These are phyloP conservation scores for Corythaixoides concolor DNA, from an alignment of 2,113 vertebrate genomes.

Conservation along the genomic window DNA sequence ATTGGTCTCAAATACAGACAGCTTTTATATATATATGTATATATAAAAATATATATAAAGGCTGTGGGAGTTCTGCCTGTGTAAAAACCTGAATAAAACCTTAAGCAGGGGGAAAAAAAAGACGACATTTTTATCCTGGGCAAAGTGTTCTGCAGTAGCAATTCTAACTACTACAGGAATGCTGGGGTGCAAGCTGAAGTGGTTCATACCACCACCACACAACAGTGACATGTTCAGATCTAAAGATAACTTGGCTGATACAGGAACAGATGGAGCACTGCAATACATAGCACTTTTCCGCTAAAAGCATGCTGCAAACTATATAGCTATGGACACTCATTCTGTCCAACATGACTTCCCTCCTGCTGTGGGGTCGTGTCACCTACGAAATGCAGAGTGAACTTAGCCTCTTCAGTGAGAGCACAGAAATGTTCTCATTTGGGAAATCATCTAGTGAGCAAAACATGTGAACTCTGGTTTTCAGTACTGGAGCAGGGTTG, in stretches of 20 bases:
- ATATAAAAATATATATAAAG: neutral
- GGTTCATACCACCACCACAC: conserved; percentile 22
- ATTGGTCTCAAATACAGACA: neutral
- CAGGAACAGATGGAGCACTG: conserved; percentile 51
- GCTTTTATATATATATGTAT: neutral
- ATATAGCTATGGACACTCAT: neutral
- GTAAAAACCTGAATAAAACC: conserved; percentile 35
- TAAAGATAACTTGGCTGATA: conserved; percentile 56
- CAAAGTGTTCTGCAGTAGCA: conserved; percentile 1
- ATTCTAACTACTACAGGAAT: conserved; percentile 36
- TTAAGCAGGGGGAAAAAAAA: neutral
- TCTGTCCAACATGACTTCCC: neutral
- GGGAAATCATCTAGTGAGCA: neutral
- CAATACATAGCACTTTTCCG: conserved; percentile 17
- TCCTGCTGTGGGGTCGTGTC: neutral
- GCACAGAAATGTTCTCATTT: neutral
- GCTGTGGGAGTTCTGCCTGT: conserved; percentile 22
- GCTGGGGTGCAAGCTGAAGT: neutral
- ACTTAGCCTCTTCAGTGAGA: neutral
- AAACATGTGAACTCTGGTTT: neutral
- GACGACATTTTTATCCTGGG: neutral
- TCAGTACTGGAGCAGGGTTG: neutral
- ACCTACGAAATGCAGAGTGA: neutral
- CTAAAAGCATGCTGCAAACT: conserved; percentile 2
- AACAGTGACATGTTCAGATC: conserved; percentile 33